A percentile compares a stretch with the other conserved stretches of the same genome.
phyloP scores from a whole-genome alignment of 2,888 invertebrate species.

The Cantharis flavilabris region DNA sequence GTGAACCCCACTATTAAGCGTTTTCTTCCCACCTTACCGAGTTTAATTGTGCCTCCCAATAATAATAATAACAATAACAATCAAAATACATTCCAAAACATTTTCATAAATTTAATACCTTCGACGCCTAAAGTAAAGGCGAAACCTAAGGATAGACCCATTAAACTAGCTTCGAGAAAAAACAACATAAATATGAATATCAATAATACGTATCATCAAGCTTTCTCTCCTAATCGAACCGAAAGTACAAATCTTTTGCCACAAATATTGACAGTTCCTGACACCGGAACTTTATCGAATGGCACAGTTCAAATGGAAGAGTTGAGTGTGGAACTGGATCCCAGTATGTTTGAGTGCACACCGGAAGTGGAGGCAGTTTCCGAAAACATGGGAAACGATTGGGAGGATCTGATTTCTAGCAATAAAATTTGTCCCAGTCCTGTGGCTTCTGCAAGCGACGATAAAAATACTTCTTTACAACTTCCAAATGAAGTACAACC shows the following conservation, averaged over 20 bases:
- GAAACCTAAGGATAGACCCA: background rate
- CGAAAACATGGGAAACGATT: conserved; percentile 41
- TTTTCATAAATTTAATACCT: conserved; percentile 50
- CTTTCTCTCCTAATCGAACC: conserved; percentile 39
- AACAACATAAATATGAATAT: conserved; percentile 48
- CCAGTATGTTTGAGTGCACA: conserved; percentile 44
- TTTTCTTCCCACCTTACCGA: conserved; percentile 13
- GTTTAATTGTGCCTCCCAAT: conserved; percentile 13
- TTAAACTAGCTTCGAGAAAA: background rate
- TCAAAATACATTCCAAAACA: conserved; percentile 46
- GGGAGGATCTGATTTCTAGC: conserved; percentile 46
- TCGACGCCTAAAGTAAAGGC: conserved; percentile 5
- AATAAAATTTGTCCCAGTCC: conserved; percentile 20
- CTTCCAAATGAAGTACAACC: conserved; percentile 27
- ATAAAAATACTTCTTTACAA: background rate
- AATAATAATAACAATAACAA: conserved; percentile 3
- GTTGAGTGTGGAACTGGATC: conserved; percentile 52
- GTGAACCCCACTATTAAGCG: conserved; percentile 1
- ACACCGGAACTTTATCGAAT: background rate
- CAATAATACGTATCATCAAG: conserved; percentile 47
- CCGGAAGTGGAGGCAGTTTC: conserved; percentile 19
- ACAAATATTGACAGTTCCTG: background rate
- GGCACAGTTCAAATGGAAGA: conserved; percentile 42
- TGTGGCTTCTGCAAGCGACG: background rate
- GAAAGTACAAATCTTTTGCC: background rate